These are phyloP conservation scores for Agrotis puta DNA, from an alignment of 2,888 invertebrate genomes.

Conservation along the genomic window DNA sequence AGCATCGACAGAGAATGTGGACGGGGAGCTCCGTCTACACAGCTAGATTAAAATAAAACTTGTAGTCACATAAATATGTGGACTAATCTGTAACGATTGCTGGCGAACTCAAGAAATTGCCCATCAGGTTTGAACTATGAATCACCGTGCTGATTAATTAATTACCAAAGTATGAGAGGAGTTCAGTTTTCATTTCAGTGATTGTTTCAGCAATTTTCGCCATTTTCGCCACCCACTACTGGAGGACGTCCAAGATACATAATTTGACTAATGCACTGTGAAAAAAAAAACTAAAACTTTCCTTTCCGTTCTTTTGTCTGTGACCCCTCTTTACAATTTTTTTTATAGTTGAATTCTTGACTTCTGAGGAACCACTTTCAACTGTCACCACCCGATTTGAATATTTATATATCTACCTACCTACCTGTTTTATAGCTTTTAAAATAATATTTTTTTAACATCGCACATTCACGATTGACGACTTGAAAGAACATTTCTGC, in stretches of 20 bases:
- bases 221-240: constrained; percentile 12
- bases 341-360: constrained; percentile 6
- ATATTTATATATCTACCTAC: neutral
- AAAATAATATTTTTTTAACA: constrained; percentile 21
- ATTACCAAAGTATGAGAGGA: constrained; percentile 7
- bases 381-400: constrained; percentile 6
- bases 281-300: constrained; percentile 43
- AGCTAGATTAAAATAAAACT: constrained; percentile 57
- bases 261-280: constrained; percentile 35
- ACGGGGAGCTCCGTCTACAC: constrained; percentile 42
- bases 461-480: constrained; percentile 24
- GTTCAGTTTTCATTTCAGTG: constrained; percentile 19
- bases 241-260: constrained; percentile 30
- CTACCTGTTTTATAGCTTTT: constrained; percentile 8
- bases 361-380: neutral
- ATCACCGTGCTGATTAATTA: constrained; percentile 28
- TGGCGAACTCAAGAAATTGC: constrained; percentile 21
- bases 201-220: constrained; percentile 17
- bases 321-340: constrained; percentile 15
- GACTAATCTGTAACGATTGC: constrained; percentile 19
- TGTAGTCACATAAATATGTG: constrained; percentile 29
- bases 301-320: constrained; percentile 40
- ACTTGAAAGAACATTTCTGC: constrained; percentile 34
- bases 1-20: constrained; percentile 55
- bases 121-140: constrained; percentile 13